phyloP scores from a whole-genome alignment of 2,113 vertebrate species.

The Andinoacara biseriatus region DNA sequence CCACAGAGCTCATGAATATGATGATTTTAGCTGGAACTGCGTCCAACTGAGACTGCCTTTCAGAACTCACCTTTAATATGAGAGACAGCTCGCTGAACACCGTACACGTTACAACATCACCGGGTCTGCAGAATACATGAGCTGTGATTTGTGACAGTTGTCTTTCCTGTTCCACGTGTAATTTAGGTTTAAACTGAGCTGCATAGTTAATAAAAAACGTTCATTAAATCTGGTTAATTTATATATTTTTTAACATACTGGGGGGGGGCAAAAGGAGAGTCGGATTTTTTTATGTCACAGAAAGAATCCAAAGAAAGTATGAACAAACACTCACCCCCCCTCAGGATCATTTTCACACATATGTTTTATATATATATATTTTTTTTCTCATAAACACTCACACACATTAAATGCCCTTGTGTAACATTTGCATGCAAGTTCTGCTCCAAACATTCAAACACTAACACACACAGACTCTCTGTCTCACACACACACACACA shows the following conservation, averaged over 20 bases:
- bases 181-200: background rate
- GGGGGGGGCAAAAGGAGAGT: background rate
- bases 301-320: background rate
- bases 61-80: background rate
- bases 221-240: background rate
- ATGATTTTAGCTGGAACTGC: background rate
- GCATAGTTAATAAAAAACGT: background rate
- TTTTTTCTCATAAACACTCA: background rate
- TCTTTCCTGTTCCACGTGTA: background rate
- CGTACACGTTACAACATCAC: background rate
- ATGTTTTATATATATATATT: slow-evolving; percentile 2
- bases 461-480: background rate
- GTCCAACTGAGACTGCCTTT: background rate
- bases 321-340: background rate
- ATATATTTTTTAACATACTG: background rate
- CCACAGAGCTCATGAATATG: slow-evolving; percentile 10
- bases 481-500: background rate
- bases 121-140: background rate
- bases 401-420: slow-evolving; percentile 6
- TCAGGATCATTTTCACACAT: background rate
- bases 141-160: background rate
- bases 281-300: background rate
- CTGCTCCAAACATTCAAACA: slow-evolving; percentile 4
- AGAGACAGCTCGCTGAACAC: background rate
- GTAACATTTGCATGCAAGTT: slow-evolving; percentile 8